These are phyloP conservation scores for Hyphantria cunea DNA, from an alignment of 1,140 invertebrate species.

Conservation along the genomic window DNA sequence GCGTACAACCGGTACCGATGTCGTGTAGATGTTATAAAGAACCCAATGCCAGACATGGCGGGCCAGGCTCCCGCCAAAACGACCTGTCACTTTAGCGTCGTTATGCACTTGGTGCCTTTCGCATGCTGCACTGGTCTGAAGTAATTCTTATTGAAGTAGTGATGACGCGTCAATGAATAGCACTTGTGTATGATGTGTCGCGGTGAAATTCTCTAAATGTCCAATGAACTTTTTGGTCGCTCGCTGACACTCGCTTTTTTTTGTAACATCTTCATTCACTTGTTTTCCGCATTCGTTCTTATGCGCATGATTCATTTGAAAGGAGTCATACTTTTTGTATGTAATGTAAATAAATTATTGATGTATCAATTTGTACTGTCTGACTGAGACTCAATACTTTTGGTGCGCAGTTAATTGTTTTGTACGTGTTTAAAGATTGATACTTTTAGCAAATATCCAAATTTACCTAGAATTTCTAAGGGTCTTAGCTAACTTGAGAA, in stretches of 20 bases:
- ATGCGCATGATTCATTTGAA: conserved; percentile 36
- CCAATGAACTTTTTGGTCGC: conserved; percentile 36
- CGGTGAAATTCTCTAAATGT: conserved; percentile 32
- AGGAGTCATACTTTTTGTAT: conserved; percentile 19
- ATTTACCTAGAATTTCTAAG: too few species aligned
- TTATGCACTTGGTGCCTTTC: conserved; percentile 32
- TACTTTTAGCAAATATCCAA: too few species aligned
- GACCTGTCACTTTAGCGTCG: conserved; percentile 51
- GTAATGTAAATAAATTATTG: conserved; percentile 20
- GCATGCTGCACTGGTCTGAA: conserved; percentile 35
- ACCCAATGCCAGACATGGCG: conserved; percentile 41
- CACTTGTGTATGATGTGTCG: conserved; percentile 12
- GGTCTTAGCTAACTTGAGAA: too few species aligned
- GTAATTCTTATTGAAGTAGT: conserved; percentile 38
- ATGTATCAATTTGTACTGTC: conserved; percentile 16
- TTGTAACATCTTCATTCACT: conserved; percentile 50
- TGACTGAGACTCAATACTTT: conserved; percentile 10
- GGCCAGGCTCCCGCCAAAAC: conserved; percentile 47
- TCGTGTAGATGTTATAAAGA: conserved; percentile 39
- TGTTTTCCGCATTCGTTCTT: conserved; percentile 36
- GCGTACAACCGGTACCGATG: conserved; percentile 69
- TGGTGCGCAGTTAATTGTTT: not conserved
- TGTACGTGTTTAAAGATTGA: too few species aligned
- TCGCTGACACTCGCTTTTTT: conserved; percentile 36
- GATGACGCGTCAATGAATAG: conserved; percentile 39